Conservation (phyloP, 1,140 invertebrate species). For the Drosophila mojavensis region DNA sequence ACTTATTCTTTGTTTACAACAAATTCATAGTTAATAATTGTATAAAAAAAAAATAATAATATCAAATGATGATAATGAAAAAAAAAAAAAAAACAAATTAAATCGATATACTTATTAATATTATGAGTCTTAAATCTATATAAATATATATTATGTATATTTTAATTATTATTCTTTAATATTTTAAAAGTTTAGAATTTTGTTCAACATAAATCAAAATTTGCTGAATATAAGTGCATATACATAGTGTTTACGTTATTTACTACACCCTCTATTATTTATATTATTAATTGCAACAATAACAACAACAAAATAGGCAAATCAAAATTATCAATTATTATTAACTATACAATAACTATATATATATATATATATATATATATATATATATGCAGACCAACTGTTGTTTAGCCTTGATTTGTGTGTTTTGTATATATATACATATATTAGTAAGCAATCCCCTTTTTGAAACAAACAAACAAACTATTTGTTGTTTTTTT, state of each 20-base stretch:
- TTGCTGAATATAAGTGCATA: constrained; percentile 81
- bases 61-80: constrained; percentile 26
- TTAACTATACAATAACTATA: constrained; percentile 31
- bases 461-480: constrained; percentile 41
- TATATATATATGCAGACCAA: constrained; percentile 46
- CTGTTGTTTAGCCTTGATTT: constrained; percentile 77
- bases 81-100: constrained; percentile 30
- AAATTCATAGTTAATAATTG: constrained; percentile 78
- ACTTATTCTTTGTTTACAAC: constrained; percentile 81
- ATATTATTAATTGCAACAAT: constrained; percentile 27
- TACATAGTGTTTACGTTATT: constrained; percentile 62
- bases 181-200: constrained; percentile 52
- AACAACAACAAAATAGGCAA: constrained; percentile 56
- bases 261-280: constrained; percentile 37
- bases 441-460: constrained; percentile 48
- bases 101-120: constrained; percentile 53
- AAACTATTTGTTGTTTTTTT: no score
- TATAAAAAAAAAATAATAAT: constrained; percentile 43
- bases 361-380: no score
- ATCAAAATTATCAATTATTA: constrained; percentile 72
- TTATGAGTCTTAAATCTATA: constrained; percentile 61
- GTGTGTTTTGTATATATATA: constrained; percentile 74
- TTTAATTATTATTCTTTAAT: no score
- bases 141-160: background rate
- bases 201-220: constrained; percentile 76